These are phyloP conservation scores for Xenus cinereus DNA, from an alignment of 2,113 vertebrate genomes.

Conservation along the genomic window DNA sequence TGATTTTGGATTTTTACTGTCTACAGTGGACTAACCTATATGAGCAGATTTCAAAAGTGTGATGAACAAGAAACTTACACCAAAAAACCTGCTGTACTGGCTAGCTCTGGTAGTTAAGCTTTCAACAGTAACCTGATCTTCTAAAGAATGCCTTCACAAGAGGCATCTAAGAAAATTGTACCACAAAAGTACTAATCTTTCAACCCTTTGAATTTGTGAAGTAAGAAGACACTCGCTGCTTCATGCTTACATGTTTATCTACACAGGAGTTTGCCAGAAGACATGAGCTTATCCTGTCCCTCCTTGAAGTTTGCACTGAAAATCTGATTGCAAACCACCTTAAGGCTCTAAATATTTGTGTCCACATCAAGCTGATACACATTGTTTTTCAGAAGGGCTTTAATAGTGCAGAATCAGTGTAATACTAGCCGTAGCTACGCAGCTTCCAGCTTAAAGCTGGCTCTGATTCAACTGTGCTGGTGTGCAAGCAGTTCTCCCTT, in stretches of 20 bases:
- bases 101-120: neutral
- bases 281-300: neutral
- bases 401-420: neutral
- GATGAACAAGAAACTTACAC: neutral
- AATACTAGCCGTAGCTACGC: neutral
- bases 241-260: neutral
- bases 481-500: neutral
- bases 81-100: neutral
- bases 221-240: neutral
- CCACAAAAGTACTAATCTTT: neutral
- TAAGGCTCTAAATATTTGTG: neutral
- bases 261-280: neutral
- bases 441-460: neutral
- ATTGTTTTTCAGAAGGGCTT: neutral
- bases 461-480: neutral
- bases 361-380: neutral
- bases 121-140: neutral
- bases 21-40: neutral
- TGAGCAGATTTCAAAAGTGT: neutral
- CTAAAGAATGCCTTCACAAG: neutral
- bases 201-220: neutral
- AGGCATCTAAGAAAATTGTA: neutral
- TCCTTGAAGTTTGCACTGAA: neutral
- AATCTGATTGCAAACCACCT: neutral
- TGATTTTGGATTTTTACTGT: neutral